Conservation (phyloP, 2,113 vertebrate genomes). For the Trichomycterus rosablanca region DNA sequence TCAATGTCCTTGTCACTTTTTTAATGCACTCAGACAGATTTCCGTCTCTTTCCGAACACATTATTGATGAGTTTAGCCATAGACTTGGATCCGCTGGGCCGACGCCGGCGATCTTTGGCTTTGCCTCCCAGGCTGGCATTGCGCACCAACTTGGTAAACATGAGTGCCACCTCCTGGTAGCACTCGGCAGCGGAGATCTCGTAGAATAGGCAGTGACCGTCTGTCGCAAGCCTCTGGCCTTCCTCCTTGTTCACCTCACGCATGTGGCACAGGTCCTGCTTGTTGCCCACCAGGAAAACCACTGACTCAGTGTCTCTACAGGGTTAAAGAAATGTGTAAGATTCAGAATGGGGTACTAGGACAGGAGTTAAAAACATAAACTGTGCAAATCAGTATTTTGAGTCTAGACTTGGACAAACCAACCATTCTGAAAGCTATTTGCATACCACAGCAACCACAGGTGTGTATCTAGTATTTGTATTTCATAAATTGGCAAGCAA, state of each 20-base stretch:
- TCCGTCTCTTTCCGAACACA: slow-evolving; percentile 82
- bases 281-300: slow-evolving; percentile 82
- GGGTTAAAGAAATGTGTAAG: background rate
- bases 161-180: slow-evolving; percentile 74
- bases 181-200: slow-evolving; percentile 86
- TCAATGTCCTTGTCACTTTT: slow-evolving; percentile 10
- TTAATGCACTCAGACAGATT: slow-evolving; percentile 72
- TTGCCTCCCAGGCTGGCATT: slow-evolving; percentile 62
- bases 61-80: slow-evolving; percentile 86
- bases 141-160: slow-evolving; percentile 76
- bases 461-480: too few relatives aligned
- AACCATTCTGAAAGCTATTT: too few relatives aligned
- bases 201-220: slow-evolving; percentile 76
- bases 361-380: too few relatives aligned
- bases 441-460: too few relatives aligned
- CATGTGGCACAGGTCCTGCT: slow-evolving; percentile 83
- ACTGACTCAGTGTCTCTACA: slow-evolving; percentile 66
- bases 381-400: too few relatives aligned
- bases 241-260: slow-evolving; percentile 77
- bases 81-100: slow-evolving; percentile 80
- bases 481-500: too few relatives aligned
- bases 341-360: background rate
- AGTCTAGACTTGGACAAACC: too few relatives aligned
- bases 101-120: slow-evolving; percentile 71
- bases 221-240: slow-evolving; percentile 72